These are phyloP conservation scores for Apocrypta bakeri DNA, from an alignment of 1,140 invertebrate species.

Conservation along the genomic window DNA sequence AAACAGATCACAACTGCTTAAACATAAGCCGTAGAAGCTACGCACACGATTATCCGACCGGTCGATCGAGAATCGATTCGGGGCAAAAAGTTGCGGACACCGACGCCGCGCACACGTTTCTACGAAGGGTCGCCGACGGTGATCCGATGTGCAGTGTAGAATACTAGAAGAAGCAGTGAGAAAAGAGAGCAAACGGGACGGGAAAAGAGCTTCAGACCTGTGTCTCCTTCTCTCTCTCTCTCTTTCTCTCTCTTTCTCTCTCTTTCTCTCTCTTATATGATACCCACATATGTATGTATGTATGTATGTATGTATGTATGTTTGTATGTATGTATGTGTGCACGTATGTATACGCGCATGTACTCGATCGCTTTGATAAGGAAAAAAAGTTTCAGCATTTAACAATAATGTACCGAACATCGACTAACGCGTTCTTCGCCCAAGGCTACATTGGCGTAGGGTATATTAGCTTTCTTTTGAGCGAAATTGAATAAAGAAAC, in stretches of 20 bases:
- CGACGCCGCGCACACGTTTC: constrained; percentile 53
- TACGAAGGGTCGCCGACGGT: constrained; percentile 57
- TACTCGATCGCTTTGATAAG: too few relatives aligned
- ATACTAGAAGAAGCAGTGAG: constrained; percentile 43
- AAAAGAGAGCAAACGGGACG: constrained; percentile 32
- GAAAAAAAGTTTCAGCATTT: too few relatives aligned
- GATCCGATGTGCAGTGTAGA: not conserved
- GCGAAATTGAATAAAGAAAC: too few relatives aligned
- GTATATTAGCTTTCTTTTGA: too few relatives aligned
- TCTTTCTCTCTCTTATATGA: not conserved
- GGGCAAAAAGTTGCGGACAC: constrained; percentile 57
- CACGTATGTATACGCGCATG: too few relatives aligned
- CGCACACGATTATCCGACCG: constrained; percentile 58
- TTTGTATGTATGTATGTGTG: not conserved
- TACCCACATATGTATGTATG: not conserved
- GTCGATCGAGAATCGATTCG: constrained; percentile 60
- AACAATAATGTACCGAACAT: too few relatives aligned
- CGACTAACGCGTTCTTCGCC: too few relatives aligned
- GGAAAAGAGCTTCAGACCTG: constrained; percentile 34
- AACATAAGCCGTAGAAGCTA: constrained; percentile 36
- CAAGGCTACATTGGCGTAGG: too few relatives aligned
- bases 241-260: too few relatives aligned
- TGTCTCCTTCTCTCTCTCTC: too few relatives aligned
- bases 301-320: not conserved
- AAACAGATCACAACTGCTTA: constrained; percentile 5